Evolutionary conservation across 2,888 invertebrate species (phyloP).

Genomic region (Myathropa florea): DNA sequence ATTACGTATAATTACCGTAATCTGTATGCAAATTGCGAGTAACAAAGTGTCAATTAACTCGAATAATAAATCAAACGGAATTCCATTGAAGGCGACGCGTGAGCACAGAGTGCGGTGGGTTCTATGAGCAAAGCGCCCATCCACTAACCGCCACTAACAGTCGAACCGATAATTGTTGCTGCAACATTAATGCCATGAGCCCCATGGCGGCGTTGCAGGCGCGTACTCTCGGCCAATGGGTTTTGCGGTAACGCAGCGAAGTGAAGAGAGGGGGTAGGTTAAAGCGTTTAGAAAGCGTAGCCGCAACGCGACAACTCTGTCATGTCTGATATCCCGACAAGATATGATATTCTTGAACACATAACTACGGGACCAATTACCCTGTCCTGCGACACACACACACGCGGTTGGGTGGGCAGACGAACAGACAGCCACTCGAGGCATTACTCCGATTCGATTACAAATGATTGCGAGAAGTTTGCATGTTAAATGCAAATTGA

Average conservation of each 20-base stretch:
- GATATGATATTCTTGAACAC: conserved; percentile 67
- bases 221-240: neutral
- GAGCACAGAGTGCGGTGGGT: conserved; percentile 2
- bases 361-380: conserved; percentile 68
- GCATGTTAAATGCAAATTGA: conserved; percentile 71
- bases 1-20: conserved; percentile 70
- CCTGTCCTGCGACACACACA: conserved; percentile 25
- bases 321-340: conserved; percentile 61
- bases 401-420: neutral
- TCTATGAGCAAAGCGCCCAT: conserved; percentile 21
- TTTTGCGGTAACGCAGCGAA: neutral
- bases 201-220: neutral
- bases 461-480: conserved; percentile 71
- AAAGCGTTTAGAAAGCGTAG: conserved; percentile 54
- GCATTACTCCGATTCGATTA: conserved; percentile 69
- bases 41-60: conserved; percentile 71
- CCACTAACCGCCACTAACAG: neutral
- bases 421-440: conserved; percentile 18
- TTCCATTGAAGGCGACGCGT: conserved; percentile 52
- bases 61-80: conserved; percentile 69
- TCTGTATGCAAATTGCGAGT: conserved; percentile 71
- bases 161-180: neutral
- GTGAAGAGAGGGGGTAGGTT: neutral
- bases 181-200: neutral
- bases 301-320: conserved; percentile 63